These are phyloP conservation scores for Protonemura montana DNA, from an alignment of 2,888 invertebrate genomes.

Conservation along the genomic window DNA sequence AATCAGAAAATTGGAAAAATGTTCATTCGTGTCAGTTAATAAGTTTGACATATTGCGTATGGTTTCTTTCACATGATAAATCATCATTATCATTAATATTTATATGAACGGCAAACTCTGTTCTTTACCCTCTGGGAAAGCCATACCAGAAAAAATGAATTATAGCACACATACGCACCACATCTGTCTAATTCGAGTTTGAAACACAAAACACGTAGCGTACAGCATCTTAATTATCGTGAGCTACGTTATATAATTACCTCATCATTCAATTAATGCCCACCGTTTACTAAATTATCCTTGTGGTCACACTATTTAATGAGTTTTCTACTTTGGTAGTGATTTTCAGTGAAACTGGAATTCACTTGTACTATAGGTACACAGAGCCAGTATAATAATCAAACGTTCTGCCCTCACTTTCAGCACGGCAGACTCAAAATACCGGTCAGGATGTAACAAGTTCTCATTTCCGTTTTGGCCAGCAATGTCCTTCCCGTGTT, in stretches of 20 bases:
- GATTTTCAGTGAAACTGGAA: not conserved
- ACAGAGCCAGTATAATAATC: not conserved
- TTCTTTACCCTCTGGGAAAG: not conserved
- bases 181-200: slow-evolving; percentile 2
- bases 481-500: slow-evolving; percentile 8
- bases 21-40: not conserved
- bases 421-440: not conserved
- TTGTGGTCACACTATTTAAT: not conserved
- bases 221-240: not conserved
- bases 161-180: not conserved
- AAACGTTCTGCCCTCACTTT: not conserved
- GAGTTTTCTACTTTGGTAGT: not conserved
- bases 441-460: slow-evolving; percentile 31
- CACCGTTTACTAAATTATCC: not conserved
- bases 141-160: not conserved
- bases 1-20: not conserved
- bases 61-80: not conserved
- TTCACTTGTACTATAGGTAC: not conserved
- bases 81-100: slow-evolving; percentile 12
- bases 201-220: not conserved
- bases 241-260: not conserved
- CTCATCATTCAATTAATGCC: not conserved
- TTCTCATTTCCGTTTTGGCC: slow-evolving; percentile 37
- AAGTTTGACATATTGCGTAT: not conserved
- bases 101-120: not conserved